Conservation (phyloP, 2,888 invertebrate species). For the Clivina fossor region DNA sequence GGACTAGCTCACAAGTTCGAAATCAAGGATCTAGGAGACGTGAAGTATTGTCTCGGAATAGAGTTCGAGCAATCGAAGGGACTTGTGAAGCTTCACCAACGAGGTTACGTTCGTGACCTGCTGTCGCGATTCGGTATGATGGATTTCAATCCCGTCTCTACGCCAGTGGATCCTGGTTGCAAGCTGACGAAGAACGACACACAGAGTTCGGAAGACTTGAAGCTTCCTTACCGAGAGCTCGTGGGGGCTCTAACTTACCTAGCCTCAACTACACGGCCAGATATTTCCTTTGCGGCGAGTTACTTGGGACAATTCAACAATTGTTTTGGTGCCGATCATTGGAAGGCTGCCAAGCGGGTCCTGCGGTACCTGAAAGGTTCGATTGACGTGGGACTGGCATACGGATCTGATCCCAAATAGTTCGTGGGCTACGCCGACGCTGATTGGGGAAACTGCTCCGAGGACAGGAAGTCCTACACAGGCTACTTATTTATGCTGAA, state of each 20-base stretch:
- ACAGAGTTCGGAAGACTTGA: not conserved
- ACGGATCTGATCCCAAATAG: constrained; percentile 8
- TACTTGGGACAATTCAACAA: constrained; percentile 15
- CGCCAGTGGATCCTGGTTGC: constrained; percentile 31
- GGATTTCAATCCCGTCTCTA: constrained; percentile 26
- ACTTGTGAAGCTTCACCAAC: not conserved
- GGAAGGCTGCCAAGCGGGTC: constrained; percentile 25
- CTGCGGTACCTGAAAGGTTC: constrained; percentile 29
- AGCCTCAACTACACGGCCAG: constrained; percentile 14
- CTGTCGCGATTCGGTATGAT: constrained; percentile 17
- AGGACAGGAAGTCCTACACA: constrained; percentile 38
- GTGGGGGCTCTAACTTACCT: constrained; percentile 9
- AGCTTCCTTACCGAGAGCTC: constrained; percentile 7
- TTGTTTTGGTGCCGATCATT: constrained; percentile 14
- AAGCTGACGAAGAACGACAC: constrained; percentile 4
- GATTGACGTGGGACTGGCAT: constrained; percentile 39
- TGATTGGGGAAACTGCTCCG: constrained; percentile 37
- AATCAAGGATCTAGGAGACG: constrained; percentile 5
- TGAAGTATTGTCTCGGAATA: constrained; percentile 1
- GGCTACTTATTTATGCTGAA: constrained; percentile 33
- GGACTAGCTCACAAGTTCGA: not conserved
- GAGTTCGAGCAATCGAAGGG: not conserved
- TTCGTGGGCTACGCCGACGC: constrained; percentile 43
- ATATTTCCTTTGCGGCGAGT: constrained; percentile 15
- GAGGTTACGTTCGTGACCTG: constrained; percentile 11